These are phyloP conservation scores for Upupa epops DNA, from an alignment of 2,113 vertebrate genomes.

Conservation along the genomic window DNA sequence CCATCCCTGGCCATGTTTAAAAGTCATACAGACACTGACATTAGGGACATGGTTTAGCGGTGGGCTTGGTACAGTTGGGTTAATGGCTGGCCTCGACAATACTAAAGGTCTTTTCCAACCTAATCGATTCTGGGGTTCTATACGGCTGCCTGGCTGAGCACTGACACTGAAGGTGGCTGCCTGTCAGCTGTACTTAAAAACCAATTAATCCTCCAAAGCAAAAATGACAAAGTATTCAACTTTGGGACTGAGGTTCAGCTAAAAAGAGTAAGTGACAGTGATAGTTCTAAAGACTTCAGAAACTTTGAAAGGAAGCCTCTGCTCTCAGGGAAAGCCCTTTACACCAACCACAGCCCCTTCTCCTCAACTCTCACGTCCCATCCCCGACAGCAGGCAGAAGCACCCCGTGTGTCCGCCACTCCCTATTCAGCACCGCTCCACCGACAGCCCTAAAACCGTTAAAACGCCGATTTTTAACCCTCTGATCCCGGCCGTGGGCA, in stretches of 20 bases:
- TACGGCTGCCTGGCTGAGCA: neutral
- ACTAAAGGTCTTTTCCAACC: too few species aligned
- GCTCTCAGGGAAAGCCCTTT: neutral
- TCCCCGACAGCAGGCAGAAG: neutral
- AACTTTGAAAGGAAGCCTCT: neutral
- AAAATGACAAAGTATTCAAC: neutral
- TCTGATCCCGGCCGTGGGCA: neutral
- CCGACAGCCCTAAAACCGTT: neutral
- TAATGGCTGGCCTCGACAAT: too few species aligned
- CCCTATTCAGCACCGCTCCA: neutral
- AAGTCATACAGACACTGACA: too few species aligned
- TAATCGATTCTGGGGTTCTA: too few species aligned
- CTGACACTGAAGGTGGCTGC: neutral
- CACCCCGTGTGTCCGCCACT: too few species aligned
- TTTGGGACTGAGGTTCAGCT: neutral
- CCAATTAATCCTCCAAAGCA: neutral
- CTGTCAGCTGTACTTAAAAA: neutral
- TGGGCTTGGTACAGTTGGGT: too few species aligned
- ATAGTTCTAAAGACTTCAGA: neutral
- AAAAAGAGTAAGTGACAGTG: fast-evolving
- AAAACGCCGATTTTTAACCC: neutral
- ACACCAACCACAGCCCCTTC: neutral
- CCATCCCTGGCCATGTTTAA: too few species aligned
- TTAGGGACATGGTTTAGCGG: too few species aligned
- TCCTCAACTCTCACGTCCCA: neutral